phyloP scores from a whole-genome alignment of 2,113 vertebrate genomes.

The Pyxicephalus adspersus region DNA sequence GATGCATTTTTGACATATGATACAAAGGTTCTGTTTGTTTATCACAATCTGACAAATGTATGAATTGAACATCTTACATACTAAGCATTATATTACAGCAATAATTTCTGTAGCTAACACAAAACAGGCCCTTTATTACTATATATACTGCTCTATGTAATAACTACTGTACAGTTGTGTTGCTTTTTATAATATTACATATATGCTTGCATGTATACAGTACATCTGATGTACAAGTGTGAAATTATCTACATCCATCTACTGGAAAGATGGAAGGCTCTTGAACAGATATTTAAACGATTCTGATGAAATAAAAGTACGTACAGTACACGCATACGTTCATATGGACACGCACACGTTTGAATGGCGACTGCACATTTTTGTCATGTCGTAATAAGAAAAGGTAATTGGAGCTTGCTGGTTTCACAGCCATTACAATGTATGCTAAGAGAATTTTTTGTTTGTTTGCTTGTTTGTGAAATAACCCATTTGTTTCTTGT shows the following conservation, averaged over 20 bases:
- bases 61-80: slow-evolving; percentile 65
- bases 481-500: slow-evolving; percentile 65
- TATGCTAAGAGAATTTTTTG: slow-evolving; percentile 75
- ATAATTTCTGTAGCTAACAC: slow-evolving; percentile 62
- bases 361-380: slow-evolving; percentile 76
- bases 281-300: slow-evolving; percentile 62
- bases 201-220: slow-evolving; percentile 45
- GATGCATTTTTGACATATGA: slow-evolving; percentile 59
- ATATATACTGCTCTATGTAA: slow-evolving; percentile 58
- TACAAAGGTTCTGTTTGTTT: slow-evolving; percentile 66
- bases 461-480: slow-evolving; percentile 69
- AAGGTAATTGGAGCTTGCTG: slow-evolving; percentile 75
- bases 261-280: slow-evolving; percentile 65
- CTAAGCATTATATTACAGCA: slow-evolving; percentile 63
- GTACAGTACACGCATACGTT: slow-evolving; percentile 59
- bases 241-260: slow-evolving; percentile 64
- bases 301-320: slow-evolving; percentile 35
- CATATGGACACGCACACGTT: slow-evolving; percentile 61
- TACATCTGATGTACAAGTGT: slow-evolving; percentile 63
- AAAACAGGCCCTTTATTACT: slow-evolving; percentile 65
- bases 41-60: slow-evolving; percentile 67
- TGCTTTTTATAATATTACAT: slow-evolving; percentile 50
- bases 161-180: slow-evolving; percentile 57
- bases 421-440: slow-evolving; percentile 84
- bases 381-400: slow-evolving; percentile 80